phyloP scores from a whole-genome alignment of 2,113 vertebrate genomes.

The Pygoscelis antarcticus region DNA sequence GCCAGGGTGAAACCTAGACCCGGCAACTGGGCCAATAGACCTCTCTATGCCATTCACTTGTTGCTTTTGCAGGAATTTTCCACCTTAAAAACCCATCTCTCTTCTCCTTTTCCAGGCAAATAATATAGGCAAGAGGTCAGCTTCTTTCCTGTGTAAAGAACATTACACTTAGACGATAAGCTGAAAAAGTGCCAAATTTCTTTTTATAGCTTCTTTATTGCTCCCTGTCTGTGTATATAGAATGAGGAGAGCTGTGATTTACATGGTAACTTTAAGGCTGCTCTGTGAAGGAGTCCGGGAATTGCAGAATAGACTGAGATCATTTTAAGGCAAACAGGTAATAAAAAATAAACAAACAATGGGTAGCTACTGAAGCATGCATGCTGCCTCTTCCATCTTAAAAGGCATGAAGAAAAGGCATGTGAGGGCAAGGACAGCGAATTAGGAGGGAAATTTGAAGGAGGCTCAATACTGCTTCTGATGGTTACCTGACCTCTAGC shows the following conservation, averaged over 20 bases:
- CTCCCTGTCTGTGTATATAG: conserved; percentile 7
- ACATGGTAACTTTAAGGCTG: not conserved
- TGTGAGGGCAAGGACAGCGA: accelerated
- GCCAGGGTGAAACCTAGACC: conserved; percentile 38
- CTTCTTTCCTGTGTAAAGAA: conserved; percentile 24
- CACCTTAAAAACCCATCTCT: not conserved
- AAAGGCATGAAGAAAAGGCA: not conserved
- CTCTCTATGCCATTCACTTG: not conserved
- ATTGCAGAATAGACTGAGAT: not conserved
- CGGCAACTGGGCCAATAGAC: not conserved
- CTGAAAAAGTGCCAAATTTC: conserved; percentile 47
- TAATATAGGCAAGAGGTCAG: conserved; percentile 29
- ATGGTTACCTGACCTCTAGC: not conserved
- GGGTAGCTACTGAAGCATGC: not conserved
- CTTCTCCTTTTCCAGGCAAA: not conserved
- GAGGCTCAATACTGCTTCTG: not conserved
- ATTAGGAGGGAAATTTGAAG: not conserved
- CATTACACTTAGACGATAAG: not conserved
- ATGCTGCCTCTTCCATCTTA: not conserved
- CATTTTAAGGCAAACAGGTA: conserved; percentile 24
- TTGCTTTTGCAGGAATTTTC: conserved; percentile 23
- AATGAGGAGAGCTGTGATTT: not conserved
- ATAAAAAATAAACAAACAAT: not conserved
- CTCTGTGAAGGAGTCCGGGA: not conserved
- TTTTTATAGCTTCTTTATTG: conserved; percentile 62